Conservation (phyloP, 2,888 invertebrate species). For the Rapana venosa region DNA sequence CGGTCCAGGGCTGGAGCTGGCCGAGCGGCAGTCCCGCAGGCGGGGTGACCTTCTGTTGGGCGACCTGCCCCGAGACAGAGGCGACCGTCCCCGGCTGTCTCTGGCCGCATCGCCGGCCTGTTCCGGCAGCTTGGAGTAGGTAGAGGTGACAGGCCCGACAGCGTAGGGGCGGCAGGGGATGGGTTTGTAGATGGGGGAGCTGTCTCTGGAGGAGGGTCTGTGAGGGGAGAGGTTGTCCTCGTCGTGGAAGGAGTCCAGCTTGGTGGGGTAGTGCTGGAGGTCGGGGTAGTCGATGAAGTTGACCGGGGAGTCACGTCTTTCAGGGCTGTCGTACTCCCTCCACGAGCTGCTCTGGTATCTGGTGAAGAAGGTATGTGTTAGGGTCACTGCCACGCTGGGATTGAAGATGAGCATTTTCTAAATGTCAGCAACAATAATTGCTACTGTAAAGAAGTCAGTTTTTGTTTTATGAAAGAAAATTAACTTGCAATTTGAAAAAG, state of each 20-base stretch:
- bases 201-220: slow-evolving; percentile 11
- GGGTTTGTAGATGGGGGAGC: slow-evolving; percentile 27
- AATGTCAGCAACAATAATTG: too few relatives aligned
- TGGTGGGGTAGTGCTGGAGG: slow-evolving; percentile 48
- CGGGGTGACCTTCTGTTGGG: slow-evolving; percentile 3
- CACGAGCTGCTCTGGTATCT: slow-evolving; percentile 26
- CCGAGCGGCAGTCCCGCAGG: neutral
- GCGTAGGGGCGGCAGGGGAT: slow-evolving; percentile 38
- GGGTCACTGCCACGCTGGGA: too few relatives aligned
- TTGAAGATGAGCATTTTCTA: too few relatives aligned
- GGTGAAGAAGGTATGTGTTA: neutral
- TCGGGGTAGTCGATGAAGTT: slow-evolving; percentile 48
- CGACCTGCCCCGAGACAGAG: slow-evolving; percentile 19
- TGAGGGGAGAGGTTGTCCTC: neutral
- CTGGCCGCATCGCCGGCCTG: neutral
- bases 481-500: too few relatives aligned
- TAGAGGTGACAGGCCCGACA: neutral
- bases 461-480: too few relatives aligned
- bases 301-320: slow-evolving; percentile 33
- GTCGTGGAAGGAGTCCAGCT: slow-evolving; percentile 32
- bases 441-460: too few relatives aligned
- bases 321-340: slow-evolving; percentile 25
- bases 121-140: neutral
- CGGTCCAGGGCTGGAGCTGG: slow-evolving; percentile 26
- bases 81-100: neutral